Percentiles rank a stretch among this genome's conserved stretches.
These are phyloP conservation scores for Priocnemis perturbator DNA, from an alignment of 2,888 invertebrate genomes.

Conservation along the genomic window DNA sequence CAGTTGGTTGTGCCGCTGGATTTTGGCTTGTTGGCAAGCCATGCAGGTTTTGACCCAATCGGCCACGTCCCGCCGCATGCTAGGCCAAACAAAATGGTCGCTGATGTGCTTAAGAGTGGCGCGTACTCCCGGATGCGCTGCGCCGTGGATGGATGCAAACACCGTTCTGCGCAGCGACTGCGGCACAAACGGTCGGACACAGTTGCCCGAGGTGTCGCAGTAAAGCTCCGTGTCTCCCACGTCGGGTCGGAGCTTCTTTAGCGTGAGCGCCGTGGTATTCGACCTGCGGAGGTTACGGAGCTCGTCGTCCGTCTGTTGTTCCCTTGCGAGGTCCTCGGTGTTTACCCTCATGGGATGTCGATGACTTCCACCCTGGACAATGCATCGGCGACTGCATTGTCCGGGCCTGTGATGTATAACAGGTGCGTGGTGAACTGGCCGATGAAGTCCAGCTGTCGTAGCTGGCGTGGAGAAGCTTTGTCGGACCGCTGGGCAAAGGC, in stretches of 20 bases:
- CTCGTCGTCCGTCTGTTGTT: constrained; percentile 29
- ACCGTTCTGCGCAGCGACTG: constrained; percentile 30
- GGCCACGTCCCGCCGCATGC: constrained; percentile 53
- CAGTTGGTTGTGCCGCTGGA: constrained; percentile 52
- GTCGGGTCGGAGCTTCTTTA: constrained; percentile 29
- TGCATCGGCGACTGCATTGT: constrained; percentile 43
- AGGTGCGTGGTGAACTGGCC: constrained; percentile 34
- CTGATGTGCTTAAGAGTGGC: constrained; percentile 46
- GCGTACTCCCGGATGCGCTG: constrained; percentile 48
- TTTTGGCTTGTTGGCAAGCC: constrained; percentile 62
- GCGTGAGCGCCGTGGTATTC: constrained; percentile 12
- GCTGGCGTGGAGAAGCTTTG: constrained; percentile 27
- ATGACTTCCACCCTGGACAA: constrained; percentile 32
- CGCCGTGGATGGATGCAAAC: constrained; percentile 37
- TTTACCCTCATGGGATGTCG: constrained; percentile 19
- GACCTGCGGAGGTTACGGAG: constrained; percentile 7
- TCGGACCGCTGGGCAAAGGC: constrained; percentile 24
- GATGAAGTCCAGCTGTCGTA: constrained; percentile 30
- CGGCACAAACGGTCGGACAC: constrained; percentile 51
- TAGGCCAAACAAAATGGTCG: constrained; percentile 57
- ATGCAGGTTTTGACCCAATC: constrained; percentile 61
- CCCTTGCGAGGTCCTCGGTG: constrained; percentile 10
- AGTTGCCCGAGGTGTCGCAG: constrained; percentile 23
- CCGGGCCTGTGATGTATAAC: constrained; percentile 28
- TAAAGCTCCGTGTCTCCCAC: constrained; percentile 22